Evolutionary conservation across 2,797 vertebrate genomes (phyloP).

Genomic region (Falco concolor): DNA sequence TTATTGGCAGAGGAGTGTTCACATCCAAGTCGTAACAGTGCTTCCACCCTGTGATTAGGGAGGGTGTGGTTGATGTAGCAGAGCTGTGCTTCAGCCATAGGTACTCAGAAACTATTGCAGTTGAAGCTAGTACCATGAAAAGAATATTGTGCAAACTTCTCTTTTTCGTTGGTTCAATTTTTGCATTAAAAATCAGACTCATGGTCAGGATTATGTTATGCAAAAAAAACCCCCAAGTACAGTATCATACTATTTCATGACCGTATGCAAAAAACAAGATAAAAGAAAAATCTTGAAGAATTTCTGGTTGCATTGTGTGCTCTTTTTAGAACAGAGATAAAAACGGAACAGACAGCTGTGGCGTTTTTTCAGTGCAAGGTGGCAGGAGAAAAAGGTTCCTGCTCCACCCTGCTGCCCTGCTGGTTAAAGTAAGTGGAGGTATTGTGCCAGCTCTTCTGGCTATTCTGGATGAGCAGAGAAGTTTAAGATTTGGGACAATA

Average conservation of each 20-base stretch:
- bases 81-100: slow-evolving; percentile 3
- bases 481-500: neutral
- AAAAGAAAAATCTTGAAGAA: neutral
- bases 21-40: slow-evolving; percentile 20
- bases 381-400: neutral
- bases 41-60: slow-evolving; percentile 70
- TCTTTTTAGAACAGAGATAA: neutral
- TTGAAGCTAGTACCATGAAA: slow-evolving; percentile 45
- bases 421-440: neutral
- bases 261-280: neutral
- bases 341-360: neutral
- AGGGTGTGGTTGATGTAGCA: slow-evolving; percentile 64
- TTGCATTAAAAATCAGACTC: slow-evolving; percentile 24
- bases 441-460: neutral
- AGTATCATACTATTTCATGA: neutral
- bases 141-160: slow-evolving; percentile 18
- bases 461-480: neutral
- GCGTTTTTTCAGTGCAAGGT: neutral
- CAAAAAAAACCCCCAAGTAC: neutral
- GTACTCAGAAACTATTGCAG: slow-evolving; percentile 33
- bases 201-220: neutral
- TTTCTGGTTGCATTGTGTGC: neutral
- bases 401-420: neutral
- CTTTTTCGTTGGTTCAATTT: slow-evolving; percentile 50
- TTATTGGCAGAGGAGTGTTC: slow-evolving; percentile 52